Conservation (phyloP, 2,113 vertebrate genomes). For the Nymphicus hollandicus region DNA sequence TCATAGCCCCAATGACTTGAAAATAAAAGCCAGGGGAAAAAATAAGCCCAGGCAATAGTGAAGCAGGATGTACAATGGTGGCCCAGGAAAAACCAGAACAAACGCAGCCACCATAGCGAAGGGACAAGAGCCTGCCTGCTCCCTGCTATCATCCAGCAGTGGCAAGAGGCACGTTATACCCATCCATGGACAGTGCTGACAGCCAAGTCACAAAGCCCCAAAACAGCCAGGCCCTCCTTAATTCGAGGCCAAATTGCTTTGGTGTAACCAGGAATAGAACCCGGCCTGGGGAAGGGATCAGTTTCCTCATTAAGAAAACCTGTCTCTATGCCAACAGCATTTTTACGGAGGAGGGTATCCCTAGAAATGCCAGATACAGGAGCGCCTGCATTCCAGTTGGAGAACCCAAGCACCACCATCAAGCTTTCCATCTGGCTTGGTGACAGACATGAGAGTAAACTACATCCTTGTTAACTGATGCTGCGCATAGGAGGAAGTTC, state of each 20-base stretch:
- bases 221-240: not conserved
- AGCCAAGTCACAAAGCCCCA: not conserved
- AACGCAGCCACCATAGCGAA: not conserved
- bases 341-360: not conserved
- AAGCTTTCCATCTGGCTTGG: not conserved
- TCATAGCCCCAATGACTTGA: not conserved
- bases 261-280: not conserved
- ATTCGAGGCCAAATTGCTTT: not conserved
- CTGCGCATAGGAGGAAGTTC: not conserved
- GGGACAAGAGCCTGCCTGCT: not conserved
- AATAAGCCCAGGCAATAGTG: not conserved
- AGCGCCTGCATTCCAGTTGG: not conserved
- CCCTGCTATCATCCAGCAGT: not conserved
- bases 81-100: not conserved
- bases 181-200: rapidly evolving
- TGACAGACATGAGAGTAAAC: not conserved
- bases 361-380: not conserved
- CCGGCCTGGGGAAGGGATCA: not conserved
- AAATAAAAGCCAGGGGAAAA: not conserved
- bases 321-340: not conserved
- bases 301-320: not conserved
- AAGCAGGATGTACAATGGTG: not conserved
- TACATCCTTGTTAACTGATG: not conserved
- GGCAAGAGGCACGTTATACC: not conserved
- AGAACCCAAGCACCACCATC: not conserved